Percentiles rank a stretch among this genome's conserved stretches.
phyloP scores from a whole-genome alignment of 2,113 vertebrate species.

The Gallinago paraguaiae region DNA sequence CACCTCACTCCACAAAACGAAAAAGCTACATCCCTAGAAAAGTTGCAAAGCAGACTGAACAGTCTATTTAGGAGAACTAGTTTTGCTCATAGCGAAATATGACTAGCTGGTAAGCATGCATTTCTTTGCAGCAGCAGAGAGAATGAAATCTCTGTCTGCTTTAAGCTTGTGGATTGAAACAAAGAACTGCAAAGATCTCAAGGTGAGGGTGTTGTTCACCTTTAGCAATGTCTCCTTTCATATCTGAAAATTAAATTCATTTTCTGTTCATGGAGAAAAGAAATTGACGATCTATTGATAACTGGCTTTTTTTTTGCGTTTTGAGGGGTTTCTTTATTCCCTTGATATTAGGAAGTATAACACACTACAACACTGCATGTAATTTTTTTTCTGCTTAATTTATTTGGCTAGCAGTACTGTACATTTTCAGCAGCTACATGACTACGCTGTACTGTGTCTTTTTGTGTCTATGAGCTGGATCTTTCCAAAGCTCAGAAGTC shows the following conservation, averaged over 20 bases:
- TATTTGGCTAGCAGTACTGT: not conserved
- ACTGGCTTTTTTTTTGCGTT: not conserved
- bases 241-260: not conserved
- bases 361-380: not conserved
- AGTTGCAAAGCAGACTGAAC: not conserved
- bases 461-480: not conserved
- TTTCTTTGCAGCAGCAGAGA: not conserved
- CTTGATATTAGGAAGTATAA: not conserved
- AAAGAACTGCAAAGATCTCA: not conserved
- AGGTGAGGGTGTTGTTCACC: not conserved
- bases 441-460: not conserved
- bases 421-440: not conserved
- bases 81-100: not conserved
- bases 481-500: conserved; percentile 15
- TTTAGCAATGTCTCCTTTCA: not conserved
- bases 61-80: not conserved
- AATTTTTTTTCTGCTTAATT: not conserved
- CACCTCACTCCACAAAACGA: not conserved
- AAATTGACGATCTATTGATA: not conserved
- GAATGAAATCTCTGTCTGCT: not conserved
- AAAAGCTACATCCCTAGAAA: not conserved
- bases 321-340: not conserved
- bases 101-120: not conserved
- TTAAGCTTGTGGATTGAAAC: not conserved
- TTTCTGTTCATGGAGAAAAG: not conserved